A percentile compares a stretch with the other conserved stretches of the same genome.
These are phyloP conservation scores for Zophobas atratus DNA, from an alignment of 1,140 invertebrate species.

Conservation along the genomic window DNA sequence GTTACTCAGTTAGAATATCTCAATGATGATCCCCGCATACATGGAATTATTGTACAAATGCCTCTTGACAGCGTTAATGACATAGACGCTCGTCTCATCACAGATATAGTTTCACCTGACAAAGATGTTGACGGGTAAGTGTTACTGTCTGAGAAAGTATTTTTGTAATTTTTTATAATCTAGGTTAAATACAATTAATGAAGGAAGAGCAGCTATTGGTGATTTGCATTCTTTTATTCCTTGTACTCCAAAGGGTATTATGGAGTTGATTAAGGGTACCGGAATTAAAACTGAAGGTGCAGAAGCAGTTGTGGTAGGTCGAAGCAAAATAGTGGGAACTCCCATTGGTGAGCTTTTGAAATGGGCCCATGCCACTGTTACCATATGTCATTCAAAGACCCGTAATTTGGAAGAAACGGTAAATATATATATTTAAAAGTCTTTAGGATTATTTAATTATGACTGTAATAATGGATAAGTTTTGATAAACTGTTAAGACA, in stretches of 20 bases:
- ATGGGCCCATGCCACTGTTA: conserved; percentile 98
- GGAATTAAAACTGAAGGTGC: conserved; percentile 88
- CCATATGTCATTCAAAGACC: conserved; percentile 96
- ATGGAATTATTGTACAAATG: conserved; percentile 99
- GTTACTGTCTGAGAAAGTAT: not conserved
- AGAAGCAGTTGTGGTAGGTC: conserved; percentile 93
- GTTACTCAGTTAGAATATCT: conserved; percentile 81
- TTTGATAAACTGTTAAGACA: no score
- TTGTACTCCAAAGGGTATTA: conserved; percentile 93
- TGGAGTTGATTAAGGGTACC: conserved; percentile 91
- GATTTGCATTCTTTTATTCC: conserved; percentile 91
- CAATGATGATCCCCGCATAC: conserved; percentile 87
- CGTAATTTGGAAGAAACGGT: conserved; percentile 86
- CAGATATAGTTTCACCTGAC: conserved; percentile 85
- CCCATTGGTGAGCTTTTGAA: conserved; percentile 95
- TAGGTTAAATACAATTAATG: conserved; percentile 91
- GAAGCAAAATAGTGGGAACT: conserved; percentile 98
- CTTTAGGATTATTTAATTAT: not conserved
- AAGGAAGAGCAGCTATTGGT: conserved; percentile 89
- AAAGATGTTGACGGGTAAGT: conserved; percentile 98
- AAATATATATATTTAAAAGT: conserved; percentile 50
- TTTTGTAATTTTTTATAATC: conserved; percentile 10
- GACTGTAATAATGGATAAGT: no score
- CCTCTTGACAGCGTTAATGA: conserved; percentile 87
- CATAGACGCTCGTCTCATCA: conserved; percentile 91